Evolutionary conservation across 2,797 vertebrate genomes (phyloP), one percentile per base, ranked within the genome.

Genomic region (Craterocephalus amniculus): DNA sequence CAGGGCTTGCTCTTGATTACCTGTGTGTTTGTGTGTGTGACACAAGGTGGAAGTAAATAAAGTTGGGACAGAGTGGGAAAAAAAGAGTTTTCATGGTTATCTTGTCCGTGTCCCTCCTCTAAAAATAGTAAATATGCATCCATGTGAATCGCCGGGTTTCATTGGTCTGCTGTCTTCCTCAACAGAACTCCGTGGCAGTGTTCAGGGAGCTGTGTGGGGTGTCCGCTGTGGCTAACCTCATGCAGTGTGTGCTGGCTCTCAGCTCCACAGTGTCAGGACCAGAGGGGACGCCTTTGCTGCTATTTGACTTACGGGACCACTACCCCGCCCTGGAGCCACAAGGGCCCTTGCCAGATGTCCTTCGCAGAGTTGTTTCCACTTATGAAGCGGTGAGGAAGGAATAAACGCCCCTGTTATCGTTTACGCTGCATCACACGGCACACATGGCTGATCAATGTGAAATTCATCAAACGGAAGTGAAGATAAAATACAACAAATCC

Each of bases 191-290:
- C 0, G 94, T 98, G 62, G 96, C 92, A 56, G 94, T 96, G 58
- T 98, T 98, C 93, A 96, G 96, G 91, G 97, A 98, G 88, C 90
- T 98, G 70, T 98, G 97, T 40, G 97, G 97, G 52, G 95, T 97
- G 60, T 96, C 97, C 2, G 96, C 95, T 1, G 96, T 96, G 90
- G 95, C 97, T 74, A 98, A 97, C 89, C 96, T 98, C 87, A 97
- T 97, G 96, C 97, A 98, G 92, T 98, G 96, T 70, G 95, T 98
- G 67, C 84, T 98, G 87, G 96, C 96, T 0, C 93, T 97, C 83
- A 95, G 96, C 65, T 94, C 96, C 67, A 95, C 95, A 70, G 93
- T 96, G 69, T 92, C 95, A 40, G 96, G 95, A 60, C 93, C 95
- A 31, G 96, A 98, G 40, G 97, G 93, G 71, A 80, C 81, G 3